Percentiles rank a stretch among this genome's conserved stretches.
phyloP scores from a whole-genome alignment of 2,113 vertebrate genomes.

The Circaetus cinerascens region DNA sequence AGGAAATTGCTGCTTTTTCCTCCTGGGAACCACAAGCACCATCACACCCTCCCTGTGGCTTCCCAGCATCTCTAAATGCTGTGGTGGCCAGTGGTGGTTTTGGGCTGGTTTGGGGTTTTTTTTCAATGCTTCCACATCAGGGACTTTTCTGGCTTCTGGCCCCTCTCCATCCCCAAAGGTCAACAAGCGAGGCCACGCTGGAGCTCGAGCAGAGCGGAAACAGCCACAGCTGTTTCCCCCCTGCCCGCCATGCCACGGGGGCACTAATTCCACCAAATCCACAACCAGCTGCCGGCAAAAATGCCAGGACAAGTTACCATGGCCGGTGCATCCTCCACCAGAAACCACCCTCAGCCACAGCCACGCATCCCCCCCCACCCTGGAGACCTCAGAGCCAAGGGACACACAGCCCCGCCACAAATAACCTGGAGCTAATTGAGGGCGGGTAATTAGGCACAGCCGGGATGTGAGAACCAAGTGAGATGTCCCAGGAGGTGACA shows the following conservation, averaged over 20 bases:
- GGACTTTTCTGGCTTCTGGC: not conserved
- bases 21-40: not conserved
- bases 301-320: not conserved
- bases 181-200: not conserved
- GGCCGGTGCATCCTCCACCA: fast-evolving
- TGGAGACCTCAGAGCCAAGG: fast-evolving
- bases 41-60: not conserved
- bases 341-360: not conserved
- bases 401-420: not conserved
- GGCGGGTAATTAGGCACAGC: not conserved
- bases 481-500: not conserved
- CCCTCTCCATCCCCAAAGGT: fast-evolving
- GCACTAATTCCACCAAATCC: not conserved
- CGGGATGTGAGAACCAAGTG: not conserved
- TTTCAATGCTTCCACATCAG: not conserved
- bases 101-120: not conserved
- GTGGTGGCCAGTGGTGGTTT: not conserved
- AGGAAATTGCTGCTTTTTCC: not conserved
- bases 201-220: not conserved
- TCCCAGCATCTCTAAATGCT: not conserved
- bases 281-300: not conserved
- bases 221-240: not conserved
- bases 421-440: not conserved
- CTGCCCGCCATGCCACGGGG: fast-evolving
- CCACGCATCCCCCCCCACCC: not conserved